Base-by-base conservation (phyloP, 2,113 vertebrate genomes). In the Gorsachius goisagi region DNA sequence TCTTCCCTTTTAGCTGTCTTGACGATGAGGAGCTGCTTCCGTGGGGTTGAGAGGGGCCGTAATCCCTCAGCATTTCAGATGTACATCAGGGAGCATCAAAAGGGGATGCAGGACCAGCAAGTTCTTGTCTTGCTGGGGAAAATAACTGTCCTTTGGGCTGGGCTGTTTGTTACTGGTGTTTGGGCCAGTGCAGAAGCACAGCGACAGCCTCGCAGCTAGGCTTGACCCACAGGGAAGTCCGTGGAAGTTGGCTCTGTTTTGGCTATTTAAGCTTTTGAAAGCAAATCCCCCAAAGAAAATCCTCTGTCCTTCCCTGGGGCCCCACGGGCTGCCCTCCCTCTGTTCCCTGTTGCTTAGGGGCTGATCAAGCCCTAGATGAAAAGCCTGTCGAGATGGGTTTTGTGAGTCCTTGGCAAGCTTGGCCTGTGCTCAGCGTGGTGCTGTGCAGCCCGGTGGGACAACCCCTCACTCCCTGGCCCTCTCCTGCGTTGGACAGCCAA, bases 101-200 rank as follows among this genome's bases (percentile, higher is more conserved):
- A 15, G n/a, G 32, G n/a, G 68, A 18, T 4, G 50, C 19, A 8
- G 52, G 60, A 28, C 27, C 69, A 20, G 58, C 7, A 0, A 12
- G 69, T 45, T n/a, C 73, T 74, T 6, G 2, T 53, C 52, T 64
- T 28, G 53, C 32, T 28, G 60, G 53, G 59, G 37, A 19, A 15
- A 13, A 49, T 9, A 24, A 5, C 60, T 15, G 15, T 17, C 23
- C 49, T 20, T 41, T 44, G 50, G 30, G 73, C 53, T 53, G 45
- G 52, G 58, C 19, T 85, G 5, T 41, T 59, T 20, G 50, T 39
- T 28, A 12, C 44, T 82, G 69, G 20, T 33, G 33, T 66, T 44
- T 16, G 37, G 39, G 19, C 18, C 58, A 2, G 8, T 0, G 1
- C 1, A 4, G 55, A 6, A 67, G 60, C 49, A 9, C 14, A 1